These are phyloP conservation scores for Lasiurus cinereus DNA, from an alignment of 2,113 vertebrate species.

Conservation along the genomic window DNA sequence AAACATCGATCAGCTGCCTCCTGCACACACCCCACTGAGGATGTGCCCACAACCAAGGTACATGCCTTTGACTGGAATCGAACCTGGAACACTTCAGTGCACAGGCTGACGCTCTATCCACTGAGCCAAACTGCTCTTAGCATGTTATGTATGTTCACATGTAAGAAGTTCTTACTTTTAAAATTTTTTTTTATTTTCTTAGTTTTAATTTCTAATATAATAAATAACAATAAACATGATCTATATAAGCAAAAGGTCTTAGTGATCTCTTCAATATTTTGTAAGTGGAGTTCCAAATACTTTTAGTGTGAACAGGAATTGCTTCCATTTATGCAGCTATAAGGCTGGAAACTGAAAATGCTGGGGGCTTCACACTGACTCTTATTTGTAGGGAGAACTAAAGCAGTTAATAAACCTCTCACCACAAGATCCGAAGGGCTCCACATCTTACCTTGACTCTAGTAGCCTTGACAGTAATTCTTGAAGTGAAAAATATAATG, in stretches of 20 bases:
- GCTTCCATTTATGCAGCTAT: not conserved
- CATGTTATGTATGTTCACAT: not conserved
- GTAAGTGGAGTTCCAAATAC: not conserved
- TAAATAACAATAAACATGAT: not conserved
- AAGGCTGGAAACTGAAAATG: not conserved
- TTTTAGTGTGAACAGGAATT: not conserved
- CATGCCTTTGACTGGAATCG: too few species aligned
- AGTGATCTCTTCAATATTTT: not conserved
- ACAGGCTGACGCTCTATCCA: too few species aligned
- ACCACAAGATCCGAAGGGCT: not conserved
- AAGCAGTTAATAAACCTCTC: not conserved
- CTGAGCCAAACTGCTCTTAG: too few species aligned
- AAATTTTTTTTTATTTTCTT: not conserved
- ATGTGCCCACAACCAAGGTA: too few species aligned
- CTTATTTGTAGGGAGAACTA: not conserved
- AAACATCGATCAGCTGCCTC: too few species aligned
- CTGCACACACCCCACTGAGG: too few species aligned
- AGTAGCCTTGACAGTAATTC: not conserved
- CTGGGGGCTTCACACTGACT: not conserved
- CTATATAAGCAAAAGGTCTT: not conserved
- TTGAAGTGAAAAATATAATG: not conserved
- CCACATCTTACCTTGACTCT: not conserved
- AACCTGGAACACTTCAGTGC: too few species aligned
- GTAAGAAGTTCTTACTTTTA: not conserved
- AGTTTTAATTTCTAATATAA: constrained; percentile 1